Conservation (phyloP, 2,888 invertebrate genomes). For the Aelia acuminata region DNA sequence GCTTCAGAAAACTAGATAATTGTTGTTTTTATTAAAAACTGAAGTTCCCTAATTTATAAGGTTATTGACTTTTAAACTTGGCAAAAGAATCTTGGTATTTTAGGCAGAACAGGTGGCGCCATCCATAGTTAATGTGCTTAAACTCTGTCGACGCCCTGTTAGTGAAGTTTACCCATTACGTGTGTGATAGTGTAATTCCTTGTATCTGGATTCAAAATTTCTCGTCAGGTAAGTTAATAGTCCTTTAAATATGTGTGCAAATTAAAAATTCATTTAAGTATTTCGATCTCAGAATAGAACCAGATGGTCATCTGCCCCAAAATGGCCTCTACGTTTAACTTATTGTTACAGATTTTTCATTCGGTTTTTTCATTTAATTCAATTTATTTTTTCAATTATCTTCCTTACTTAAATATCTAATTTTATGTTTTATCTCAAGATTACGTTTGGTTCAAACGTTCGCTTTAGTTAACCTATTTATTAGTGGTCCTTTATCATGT, state of each 20-base stretch:
- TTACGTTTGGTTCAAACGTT: not conserved
- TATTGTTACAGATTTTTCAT: not conserved
- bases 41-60: slow-evolving; percentile 29
- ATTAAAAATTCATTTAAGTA: not conserved
- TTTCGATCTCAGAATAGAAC: not conserved
- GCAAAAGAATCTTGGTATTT: slow-evolving; percentile 51
- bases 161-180: slow-evolving; percentile 51
- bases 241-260: not conserved
- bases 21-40: not conserved
- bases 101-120: slow-evolving; percentile 57
- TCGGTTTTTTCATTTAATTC: not conserved
- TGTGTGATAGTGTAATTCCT: slow-evolving; percentile 52
- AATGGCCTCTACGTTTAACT: slow-evolving; percentile 53
- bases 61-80: slow-evolving; percentile 59
- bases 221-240: slow-evolving; percentile 40
- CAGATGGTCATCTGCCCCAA: slow-evolving; percentile 44
- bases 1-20: not conserved
- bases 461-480: slow-evolving; percentile 1
- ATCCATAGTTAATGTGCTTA: slow-evolving; percentile 21
- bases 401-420: not conserved
- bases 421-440: not conserved
- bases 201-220: slow-evolving; percentile 47
- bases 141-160: slow-evolving; percentile 64
- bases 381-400: not conserved
- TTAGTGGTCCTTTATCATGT: slow-evolving; percentile 41